Conservation (phyloP, 2,113 vertebrate species). For the Isichthys henryi region DNA sequence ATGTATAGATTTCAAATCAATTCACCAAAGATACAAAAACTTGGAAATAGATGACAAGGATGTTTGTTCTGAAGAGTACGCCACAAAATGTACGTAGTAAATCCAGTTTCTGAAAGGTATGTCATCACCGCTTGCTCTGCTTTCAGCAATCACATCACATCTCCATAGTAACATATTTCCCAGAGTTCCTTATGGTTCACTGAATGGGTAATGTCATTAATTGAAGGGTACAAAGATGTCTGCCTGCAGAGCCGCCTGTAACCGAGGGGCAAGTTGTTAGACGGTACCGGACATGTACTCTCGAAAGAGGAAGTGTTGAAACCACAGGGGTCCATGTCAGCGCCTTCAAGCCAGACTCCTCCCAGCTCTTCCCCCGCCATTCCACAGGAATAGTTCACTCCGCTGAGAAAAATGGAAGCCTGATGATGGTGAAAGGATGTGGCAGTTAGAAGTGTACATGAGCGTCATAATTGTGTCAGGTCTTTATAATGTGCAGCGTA, state of each 20-base stretch:
- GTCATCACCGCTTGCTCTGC: background rate
- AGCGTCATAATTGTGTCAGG: background rate
- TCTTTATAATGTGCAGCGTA: background rate
- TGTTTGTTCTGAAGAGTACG: background rate
- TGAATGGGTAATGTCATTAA: conserved; percentile 39
- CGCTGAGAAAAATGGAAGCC: background rate
- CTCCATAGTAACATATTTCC: conserved; percentile 43
- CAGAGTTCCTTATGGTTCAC: conserved; percentile 41
- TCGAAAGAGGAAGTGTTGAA: background rate
- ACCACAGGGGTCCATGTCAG: background rate
- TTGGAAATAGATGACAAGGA: background rate
- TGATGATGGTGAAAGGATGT: conserved; percentile 23
- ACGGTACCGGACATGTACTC: background rate
- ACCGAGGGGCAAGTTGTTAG: conserved; percentile 12
- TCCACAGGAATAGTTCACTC: background rate
- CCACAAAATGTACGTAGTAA: background rate
- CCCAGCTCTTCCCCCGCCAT: background rate
- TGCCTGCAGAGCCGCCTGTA: background rate
- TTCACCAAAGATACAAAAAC: background rate
- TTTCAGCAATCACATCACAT: conserved; percentile 45
- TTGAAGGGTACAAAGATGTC: conserved; percentile 25
- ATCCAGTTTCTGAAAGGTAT: background rate
- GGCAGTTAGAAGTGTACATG: background rate
- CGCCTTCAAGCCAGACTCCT: background rate
- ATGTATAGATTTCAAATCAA: background rate